These are phyloP conservation scores for Chironomus striatipennis DNA, from an alignment of 1,140 invertebrate species.

Conservation along the genomic window DNA sequence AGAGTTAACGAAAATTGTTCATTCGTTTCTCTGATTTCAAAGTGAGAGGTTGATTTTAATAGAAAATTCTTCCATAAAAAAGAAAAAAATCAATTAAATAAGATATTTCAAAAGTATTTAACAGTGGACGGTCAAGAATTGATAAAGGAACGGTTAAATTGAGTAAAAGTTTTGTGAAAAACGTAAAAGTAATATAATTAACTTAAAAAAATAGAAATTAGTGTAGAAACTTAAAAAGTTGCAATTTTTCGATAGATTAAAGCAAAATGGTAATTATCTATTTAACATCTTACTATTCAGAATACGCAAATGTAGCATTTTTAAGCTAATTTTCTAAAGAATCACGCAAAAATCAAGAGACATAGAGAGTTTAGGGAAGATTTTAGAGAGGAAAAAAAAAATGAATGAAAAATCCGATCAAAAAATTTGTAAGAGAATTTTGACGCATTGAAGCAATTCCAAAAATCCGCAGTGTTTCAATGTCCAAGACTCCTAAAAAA, in stretches of 20 bases:
- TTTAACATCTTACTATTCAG: no score
- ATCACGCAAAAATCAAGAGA: no score
- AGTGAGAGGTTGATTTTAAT: neutral
- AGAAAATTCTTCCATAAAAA: constrained; percentile 8
- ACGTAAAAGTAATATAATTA: no score
- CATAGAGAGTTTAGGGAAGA: no score
- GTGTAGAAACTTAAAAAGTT: constrained; percentile 3
- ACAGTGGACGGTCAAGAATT: neutral
- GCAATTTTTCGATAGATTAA: constrained; percentile 7
- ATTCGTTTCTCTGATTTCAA: neutral
- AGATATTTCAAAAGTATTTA: neutral
- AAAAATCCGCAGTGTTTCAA: neutral
- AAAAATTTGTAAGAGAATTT: neutral
- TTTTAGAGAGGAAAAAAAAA: no score
- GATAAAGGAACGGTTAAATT: neutral
- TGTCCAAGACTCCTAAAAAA: no score
- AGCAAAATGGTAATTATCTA: constrained; percentile 5
- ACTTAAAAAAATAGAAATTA: neutral
- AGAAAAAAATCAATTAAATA: constrained; percentile 14
- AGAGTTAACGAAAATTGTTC: neutral
- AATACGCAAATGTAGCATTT: no score
- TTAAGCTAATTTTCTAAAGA: no score
- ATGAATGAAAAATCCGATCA: no score
- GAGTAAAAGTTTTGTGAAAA: no score
- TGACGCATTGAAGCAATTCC: neutral